Conservation (phyloP, 2,113 vertebrate species). For the Triplophysa siluroides region DNA sequence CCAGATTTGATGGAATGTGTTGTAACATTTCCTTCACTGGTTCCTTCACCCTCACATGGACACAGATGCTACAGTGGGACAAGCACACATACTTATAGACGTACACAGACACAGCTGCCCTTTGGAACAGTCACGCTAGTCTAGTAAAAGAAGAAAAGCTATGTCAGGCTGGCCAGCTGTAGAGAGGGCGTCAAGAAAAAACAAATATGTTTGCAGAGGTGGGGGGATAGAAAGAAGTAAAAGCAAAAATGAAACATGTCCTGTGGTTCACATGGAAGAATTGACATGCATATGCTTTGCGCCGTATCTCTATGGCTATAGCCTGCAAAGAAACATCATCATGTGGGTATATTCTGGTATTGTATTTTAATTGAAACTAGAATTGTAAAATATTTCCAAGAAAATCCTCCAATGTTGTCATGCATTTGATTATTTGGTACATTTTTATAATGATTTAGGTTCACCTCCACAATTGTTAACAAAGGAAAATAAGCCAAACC, state of each 20-base stretch:
- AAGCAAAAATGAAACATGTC: slow-evolving; percentile 7
- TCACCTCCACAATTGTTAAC: no score
- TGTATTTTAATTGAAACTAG: no score
- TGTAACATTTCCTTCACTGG: slow-evolving; percentile 65
- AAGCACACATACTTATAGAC: background rate
- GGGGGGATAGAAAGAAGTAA: background rate
- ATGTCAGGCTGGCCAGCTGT: slow-evolving; percentile 41
- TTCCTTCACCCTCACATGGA: slow-evolving; percentile 56
- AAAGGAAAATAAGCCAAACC: no score
- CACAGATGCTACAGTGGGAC: slow-evolving; percentile 57
- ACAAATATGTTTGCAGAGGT: slow-evolving; percentile 20
- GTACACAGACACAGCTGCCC: slow-evolving; percentile 15
- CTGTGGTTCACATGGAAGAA: background rate
- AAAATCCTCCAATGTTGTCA: no score
- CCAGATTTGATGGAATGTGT: slow-evolving; percentile 69
- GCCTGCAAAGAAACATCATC: background rate
- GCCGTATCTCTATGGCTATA: background rate
- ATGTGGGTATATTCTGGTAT: background rate
- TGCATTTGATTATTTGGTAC: no score
- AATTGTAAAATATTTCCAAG: no score
- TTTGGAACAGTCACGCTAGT: slow-evolving; percentile 39
- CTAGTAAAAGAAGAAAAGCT: slow-evolving; percentile 13
- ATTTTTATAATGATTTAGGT: no score
- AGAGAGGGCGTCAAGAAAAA: background rate
- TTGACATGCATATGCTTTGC: background rate